Percentiles rank a stretch among this genome's conserved stretches.
phyloP scores from a whole-genome alignment of 1,140 invertebrate genomes.

The Chironomus tepperi region DNA sequence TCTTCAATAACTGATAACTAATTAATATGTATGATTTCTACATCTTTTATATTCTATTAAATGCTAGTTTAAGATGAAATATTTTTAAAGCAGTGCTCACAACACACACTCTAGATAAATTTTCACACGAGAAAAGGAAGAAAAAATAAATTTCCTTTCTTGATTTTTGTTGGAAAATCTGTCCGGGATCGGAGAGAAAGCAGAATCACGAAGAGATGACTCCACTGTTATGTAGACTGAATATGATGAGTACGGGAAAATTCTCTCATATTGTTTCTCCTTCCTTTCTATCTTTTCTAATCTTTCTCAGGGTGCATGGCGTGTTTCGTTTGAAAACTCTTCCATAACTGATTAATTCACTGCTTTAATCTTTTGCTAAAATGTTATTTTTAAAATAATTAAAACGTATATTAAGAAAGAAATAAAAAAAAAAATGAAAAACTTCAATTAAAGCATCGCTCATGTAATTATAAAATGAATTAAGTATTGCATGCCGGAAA shows the following conservation, averaged over 20 bases:
- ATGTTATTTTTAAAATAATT: too few relatives aligned
- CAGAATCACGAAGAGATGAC: not conserved
- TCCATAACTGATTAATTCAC: too few relatives aligned
- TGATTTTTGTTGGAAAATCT: conserved; percentile 20
- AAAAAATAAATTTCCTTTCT: not conserved
- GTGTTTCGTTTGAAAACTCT: too few relatives aligned
- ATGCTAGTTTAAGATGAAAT: not conserved
- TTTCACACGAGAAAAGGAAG: not conserved
- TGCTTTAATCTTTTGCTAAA: too few relatives aligned
- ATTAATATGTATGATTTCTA: not conserved
- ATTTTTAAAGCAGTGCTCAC: not conserved
- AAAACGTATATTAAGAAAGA: not conserved
- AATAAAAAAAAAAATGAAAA: too few relatives aligned
- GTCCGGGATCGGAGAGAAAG: conserved; percentile 7
- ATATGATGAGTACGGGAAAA: not conserved
- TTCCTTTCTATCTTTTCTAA: not conserved
- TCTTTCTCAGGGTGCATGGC: not conserved
- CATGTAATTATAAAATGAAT: too few relatives aligned
- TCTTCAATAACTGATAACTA: not conserved
- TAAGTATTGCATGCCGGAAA: not conserved
- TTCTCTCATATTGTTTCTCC: not conserved
- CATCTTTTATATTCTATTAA: not conserved
- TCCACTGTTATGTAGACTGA: not conserved
- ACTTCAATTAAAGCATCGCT: too few relatives aligned
- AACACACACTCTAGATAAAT: not conserved